Base-by-base conservation (phyloP, 2,888 invertebrate species). In the Crocallis elinguaria region DNA sequence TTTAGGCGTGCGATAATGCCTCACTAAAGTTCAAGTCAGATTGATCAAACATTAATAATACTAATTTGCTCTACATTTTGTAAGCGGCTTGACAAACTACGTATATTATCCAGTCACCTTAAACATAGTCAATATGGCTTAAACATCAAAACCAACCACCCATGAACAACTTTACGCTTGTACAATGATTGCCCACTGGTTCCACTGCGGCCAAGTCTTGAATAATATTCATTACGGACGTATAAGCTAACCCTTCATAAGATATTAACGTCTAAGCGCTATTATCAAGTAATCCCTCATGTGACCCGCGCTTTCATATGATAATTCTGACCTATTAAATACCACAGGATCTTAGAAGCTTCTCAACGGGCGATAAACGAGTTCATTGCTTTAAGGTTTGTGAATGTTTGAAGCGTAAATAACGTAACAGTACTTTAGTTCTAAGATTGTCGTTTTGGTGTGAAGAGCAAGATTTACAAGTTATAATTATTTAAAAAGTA, bases 221-320 rank as follows among this genome's bases (percentile, higher is more conserved):
- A 77, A 79, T 82, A 82, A 83, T 78, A 75, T 83, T 81, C 78
- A 82, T 85, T 82, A 82, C 75, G 69, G 69, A 69, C 75, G 79
- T 75, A 78, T 75, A 78, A 77, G 77, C 79, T 77, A 79, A 83
- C 84, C 85, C 84, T 77, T 80, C 79, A 75, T 78, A 77, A 79
- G 77, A 77, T 81, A 83, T 84, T 84, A 84, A 81, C 81, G 77
- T 85, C 80, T 81, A 69, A 82, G 84, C 77, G 79, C 80, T 81
- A 86, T 87, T 86, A 86, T 79, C 86, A 82, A 82, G 70, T 84
- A 81, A 86, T 85, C 82, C 80, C 75, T 84, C 76, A 81, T 72
- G 75, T 82, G 81, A 84, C 86, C 84, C 80, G 66, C 67, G 72
- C 78, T 79, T 84, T 85, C 82, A 75, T 84, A 88, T 86, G 86